phyloP scores from a whole-genome alignment of 2,113 vertebrate species.

The Apaloderma vittatum region DNA sequence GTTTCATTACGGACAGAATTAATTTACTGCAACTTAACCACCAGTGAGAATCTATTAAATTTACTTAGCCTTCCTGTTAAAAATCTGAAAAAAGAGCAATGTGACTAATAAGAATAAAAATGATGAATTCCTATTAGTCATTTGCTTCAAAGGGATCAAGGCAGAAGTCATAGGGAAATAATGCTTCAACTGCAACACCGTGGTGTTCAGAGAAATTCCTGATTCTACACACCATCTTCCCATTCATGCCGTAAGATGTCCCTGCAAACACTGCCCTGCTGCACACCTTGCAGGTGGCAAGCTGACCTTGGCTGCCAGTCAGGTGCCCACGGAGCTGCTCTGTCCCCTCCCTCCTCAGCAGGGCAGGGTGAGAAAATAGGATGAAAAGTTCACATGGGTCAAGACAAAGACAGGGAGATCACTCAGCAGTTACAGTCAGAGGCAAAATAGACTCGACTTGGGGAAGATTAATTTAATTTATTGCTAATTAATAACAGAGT shows the following conservation, averaged over 20 bases:
- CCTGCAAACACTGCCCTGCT: neutral
- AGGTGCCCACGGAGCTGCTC: neutral
- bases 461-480: neutral
- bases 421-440: neutral
- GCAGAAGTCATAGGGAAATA: neutral
- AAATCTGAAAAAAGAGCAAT: neutral
- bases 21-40: constrained; percentile 19
- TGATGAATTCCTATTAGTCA: neutral
- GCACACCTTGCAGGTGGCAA: neutral
- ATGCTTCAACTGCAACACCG: neutral
- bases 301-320: neutral
- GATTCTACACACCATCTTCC: neutral
- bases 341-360: neutral
- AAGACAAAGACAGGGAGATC: neutral
- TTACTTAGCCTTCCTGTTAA: neutral
- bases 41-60: neutral
- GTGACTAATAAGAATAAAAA: neutral
- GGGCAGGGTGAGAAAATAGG: accelerated
- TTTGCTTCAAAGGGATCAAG: neutral
- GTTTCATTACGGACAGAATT: neutral
- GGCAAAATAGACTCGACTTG: neutral
- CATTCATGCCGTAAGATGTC: accelerated
- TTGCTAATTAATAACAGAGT: neutral
- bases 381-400: neutral
- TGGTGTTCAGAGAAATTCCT: neutral